Base-by-base conservation (phyloP, 2,797 vertebrate genomes). In the Argya squamiceps region DNA sequence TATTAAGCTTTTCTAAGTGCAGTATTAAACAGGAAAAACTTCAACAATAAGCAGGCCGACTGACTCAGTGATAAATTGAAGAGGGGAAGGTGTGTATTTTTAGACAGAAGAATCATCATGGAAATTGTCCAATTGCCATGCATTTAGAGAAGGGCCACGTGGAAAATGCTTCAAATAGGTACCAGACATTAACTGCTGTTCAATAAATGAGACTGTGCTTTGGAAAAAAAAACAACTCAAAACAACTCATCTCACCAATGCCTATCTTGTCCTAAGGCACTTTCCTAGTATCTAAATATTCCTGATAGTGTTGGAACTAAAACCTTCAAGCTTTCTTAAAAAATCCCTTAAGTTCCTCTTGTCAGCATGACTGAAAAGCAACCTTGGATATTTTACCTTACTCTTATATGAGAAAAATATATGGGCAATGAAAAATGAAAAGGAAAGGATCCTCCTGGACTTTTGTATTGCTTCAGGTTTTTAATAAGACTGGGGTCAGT, bases 1-100 rank as follows among this genome's bases (percentile, higher is more conserved):
- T 90, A 78, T 93, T 96, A 81, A 93, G 84, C 88, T 94, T 92
- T 94, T 87, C 93, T 92, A 89, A 92, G 82, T 52, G 22, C 68
- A 65, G 60, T 92, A 78, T 75, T 91, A 89, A 75, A 84, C 56
- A 68, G 84, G 55, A 60, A 95, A 96, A 80, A 82, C 86, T 91
- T 76, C 63, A 78, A 85, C 80, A 89, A 84, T 75, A 96, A 88
- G 88, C 32, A 89, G 65, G 32, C 79, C 16, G 32, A 49, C 64
- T 90, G 83, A n/a, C 69, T 88, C 37, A 49, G 67, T 63, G 69
- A 89, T 73, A 78, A 91, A 93, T 32, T 92, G 73, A 93, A 83
- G 64, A 58, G 20, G 27, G 24, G 43, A 64, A 89, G 76, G 39
- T 83, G 59, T 76, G 36, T 93, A 80, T 92, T 93, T 95, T 97